Conservation (phyloP, 1,140 invertebrate genomes). For the Augochlora pura region DNA sequence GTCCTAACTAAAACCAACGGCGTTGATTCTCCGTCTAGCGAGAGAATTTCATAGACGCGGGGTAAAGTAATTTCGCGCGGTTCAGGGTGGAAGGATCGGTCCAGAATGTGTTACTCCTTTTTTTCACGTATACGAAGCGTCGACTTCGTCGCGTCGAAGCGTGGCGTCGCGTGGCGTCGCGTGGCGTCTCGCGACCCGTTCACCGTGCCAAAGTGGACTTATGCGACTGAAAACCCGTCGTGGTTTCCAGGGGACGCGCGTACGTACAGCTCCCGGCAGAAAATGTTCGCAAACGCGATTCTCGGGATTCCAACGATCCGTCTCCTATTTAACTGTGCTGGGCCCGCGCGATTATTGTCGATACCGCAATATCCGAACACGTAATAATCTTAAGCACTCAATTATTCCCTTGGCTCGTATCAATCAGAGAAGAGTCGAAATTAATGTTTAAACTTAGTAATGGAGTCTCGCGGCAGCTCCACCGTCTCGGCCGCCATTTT, state of each 20-base stretch:
- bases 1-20: no score
- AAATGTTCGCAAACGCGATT: neutral
- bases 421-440: no score
- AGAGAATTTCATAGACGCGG: no score
- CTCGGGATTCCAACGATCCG: neutral
- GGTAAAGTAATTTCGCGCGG: no score
- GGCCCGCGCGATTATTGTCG: no score
- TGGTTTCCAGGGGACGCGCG: neutral
- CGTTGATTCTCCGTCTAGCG: no score
- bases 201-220: constrained; percentile 1
- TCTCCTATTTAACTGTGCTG: neutral
- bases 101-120: no score
- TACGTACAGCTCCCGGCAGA: neutral
- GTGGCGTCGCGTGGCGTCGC: neutral
- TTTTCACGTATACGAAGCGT: neutral
- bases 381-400: no score
- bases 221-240: neutral
- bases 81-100: no score
- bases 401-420: no score
- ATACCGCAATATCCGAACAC: no score
- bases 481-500: neutral
- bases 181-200: neutral
- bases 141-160: neutral
- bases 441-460: no score
- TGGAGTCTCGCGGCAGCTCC: neutral